These are phyloP conservation scores for Trissolcus brochymenae DNA, from an alignment of 2,888 invertebrate species.

Conservation along the genomic window DNA sequence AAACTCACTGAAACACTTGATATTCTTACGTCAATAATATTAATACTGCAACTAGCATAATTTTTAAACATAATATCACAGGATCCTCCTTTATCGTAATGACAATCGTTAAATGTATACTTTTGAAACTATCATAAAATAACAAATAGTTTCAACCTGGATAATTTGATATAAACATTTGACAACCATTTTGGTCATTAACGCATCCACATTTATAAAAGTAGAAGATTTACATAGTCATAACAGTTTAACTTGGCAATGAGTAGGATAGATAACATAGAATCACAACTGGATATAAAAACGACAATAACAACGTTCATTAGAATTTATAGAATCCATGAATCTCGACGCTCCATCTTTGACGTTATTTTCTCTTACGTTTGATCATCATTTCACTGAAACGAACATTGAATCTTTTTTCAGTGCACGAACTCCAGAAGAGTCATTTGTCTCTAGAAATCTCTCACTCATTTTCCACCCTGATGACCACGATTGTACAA, in stretches of 20 bases:
- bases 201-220: no score
- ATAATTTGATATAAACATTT: no score
- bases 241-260: no score
- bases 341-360: not conserved
- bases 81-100: not conserved
- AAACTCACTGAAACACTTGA: no score
- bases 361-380: not conserved
- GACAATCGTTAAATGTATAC: not conserved
- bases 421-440: constrained; percentile 32
- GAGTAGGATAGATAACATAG: no score
- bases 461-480: constrained; percentile 15
- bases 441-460: constrained; percentile 27
- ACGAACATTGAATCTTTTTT: constrained; percentile 35
- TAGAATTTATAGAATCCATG: no score
- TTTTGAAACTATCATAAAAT: not conserved
- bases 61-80: constrained; percentile 6
- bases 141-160: no score
- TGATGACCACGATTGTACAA: constrained; percentile 4
- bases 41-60: constrained; percentile 1
- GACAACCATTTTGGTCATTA: no score
- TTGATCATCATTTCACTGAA: not conserved
- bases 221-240: no score
- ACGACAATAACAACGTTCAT: no score
- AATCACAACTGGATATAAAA: no score
- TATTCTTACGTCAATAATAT: not conserved